Conservation (phyloP, 1,140 invertebrate genomes). For the Nasonia longicornis region DNA sequence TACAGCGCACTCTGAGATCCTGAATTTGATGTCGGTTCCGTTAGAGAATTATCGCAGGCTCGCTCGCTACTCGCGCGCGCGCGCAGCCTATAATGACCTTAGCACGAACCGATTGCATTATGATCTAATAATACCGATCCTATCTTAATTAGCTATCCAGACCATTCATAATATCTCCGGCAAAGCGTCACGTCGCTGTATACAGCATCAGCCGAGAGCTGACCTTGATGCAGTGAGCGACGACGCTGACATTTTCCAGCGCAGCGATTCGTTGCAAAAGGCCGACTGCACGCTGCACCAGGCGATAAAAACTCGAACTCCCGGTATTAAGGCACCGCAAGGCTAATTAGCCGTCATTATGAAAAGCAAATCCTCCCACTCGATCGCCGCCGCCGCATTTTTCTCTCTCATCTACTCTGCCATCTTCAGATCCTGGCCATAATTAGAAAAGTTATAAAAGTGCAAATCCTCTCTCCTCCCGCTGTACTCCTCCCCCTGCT, state of each 20-base stretch:
- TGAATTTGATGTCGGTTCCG: background rate
- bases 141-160: background rate
- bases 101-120: background rate
- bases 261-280: background rate
- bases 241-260: background rate
- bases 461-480: background rate
- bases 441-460: constrained; percentile 34
- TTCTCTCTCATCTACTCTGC: background rate
- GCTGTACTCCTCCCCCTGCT: background rate
- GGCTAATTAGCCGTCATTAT: constrained; percentile 19
- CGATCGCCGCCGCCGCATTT: background rate
- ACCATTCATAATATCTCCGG: background rate
- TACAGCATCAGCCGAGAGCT: background rate
- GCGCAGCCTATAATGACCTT: too few species aligned
- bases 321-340: constrained; percentile 8
- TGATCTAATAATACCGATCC: background rate
- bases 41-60: background rate
- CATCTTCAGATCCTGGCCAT: background rate
- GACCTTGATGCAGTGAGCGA: background rate
- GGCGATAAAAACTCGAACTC: background rate
- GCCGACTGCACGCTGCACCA: background rate
- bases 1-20: background rate
- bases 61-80: background rate
- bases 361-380: constrained; percentile 12
- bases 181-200: background rate